A percentile compares a stretch with the other conserved stretches of the same genome.
These are phyloP conservation scores for Lordiphosa clarofinis DNA, from an alignment of 1,140 invertebrate species.

Conservation along the genomic window DNA sequence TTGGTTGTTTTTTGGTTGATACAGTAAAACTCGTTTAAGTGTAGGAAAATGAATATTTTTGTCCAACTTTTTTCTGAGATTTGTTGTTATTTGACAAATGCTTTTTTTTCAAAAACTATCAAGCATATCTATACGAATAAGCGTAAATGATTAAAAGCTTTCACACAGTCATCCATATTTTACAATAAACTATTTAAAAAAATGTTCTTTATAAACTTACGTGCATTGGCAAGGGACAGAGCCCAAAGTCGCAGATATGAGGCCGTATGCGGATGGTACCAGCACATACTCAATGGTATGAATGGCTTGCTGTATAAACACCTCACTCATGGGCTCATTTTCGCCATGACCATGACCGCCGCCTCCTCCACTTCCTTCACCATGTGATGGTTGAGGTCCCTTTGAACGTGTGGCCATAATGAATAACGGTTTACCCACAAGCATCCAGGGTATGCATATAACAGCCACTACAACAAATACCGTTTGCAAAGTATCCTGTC, in stretches of 20 bases:
- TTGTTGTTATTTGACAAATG: too few species aligned
- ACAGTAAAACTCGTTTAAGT: too few species aligned
- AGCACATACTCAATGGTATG: conserved; percentile 98
- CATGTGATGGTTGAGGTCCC: conserved; percentile 12
- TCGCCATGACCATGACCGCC: conserved; percentile 77
- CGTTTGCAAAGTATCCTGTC: conserved; percentile 86
- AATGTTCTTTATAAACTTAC: too few species aligned
- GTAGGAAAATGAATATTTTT: too few species aligned
- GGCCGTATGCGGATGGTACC: conserved; percentile 95
- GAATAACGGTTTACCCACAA: conserved; percentile 93
- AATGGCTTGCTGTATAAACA: conserved; percentile 95
- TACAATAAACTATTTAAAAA: too few species aligned
- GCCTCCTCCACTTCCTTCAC: conserved; percentile 8
- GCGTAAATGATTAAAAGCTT: too few species aligned
- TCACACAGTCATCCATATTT: too few species aligned
- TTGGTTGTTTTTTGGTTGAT: too few species aligned
- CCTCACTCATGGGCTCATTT: conserved; percentile 88
- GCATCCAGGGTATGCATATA: conserved; percentile 94
- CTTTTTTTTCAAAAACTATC: too few species aligned
- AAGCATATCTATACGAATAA: too few species aligned
- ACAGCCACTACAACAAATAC: conserved; percentile 88
- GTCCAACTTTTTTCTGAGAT: too few species aligned
- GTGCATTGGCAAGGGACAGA: conserved; percentile 95
- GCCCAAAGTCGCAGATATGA: conserved; percentile 98
- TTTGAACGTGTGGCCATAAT: conserved; percentile 67